These are phyloP conservation scores for Macaria liturata DNA, from an alignment of 2,888 invertebrate genomes.

Conservation along the genomic window DNA sequence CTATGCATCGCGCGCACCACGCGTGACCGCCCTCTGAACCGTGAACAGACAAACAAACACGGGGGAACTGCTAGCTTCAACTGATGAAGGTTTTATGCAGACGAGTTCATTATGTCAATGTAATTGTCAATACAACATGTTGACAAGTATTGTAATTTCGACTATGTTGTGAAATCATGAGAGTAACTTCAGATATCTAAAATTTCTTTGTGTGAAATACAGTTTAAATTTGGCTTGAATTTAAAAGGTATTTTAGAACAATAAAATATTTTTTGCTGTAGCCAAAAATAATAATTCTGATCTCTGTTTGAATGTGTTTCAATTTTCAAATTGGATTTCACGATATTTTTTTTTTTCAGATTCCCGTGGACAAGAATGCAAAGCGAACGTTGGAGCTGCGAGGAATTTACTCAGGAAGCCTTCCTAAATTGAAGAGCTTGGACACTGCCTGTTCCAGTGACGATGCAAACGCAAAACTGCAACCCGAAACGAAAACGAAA, in stretches of 20 bases:
- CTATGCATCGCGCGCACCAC: slow-evolving; percentile 57
- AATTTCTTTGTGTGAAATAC: no score
- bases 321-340: no score
- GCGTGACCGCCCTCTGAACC: slow-evolving; percentile 75
- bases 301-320: no score
- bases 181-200: no score
- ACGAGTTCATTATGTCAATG: no score
- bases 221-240: no score
- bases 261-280: no score
- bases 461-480: slow-evolving; percentile 47
- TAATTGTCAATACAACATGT: no score
- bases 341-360: slow-evolving; percentile 54
- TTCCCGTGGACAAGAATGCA: slow-evolving; percentile 74
- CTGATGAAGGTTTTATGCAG: slow-evolving; percentile 10
- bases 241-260: no score
- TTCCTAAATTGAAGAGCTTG: slow-evolving; percentile 58
- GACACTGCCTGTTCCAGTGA: slow-evolving; percentile 52
- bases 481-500: slow-evolving; percentile 52
- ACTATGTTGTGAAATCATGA: no score
- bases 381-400: slow-evolving; percentile 68
- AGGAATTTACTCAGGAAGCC: slow-evolving; percentile 60
- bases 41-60: slow-evolving; percentile 52
- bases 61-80: slow-evolving; percentile 38
- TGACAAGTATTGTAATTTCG: no score
- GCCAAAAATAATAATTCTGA: no score